phyloP scores from a whole-genome alignment of 1,140 invertebrate species.

The Lepidurus couesii region DNA sequence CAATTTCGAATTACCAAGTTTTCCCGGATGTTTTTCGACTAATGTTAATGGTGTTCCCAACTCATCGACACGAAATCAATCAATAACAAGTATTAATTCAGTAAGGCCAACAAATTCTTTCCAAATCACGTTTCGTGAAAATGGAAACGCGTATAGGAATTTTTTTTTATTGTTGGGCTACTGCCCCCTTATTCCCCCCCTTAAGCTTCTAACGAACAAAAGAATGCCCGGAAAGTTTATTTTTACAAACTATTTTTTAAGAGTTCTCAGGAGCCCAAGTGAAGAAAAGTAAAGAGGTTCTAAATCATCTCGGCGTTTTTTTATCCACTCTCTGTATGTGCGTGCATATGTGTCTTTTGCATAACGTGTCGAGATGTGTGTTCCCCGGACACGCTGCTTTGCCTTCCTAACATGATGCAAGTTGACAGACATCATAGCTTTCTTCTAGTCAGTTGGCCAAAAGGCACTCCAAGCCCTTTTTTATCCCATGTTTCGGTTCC shows the following conservation, averaged over 20 bases:
- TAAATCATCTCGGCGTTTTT: background rate
- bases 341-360: background rate
- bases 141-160: too few species aligned
- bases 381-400: background rate
- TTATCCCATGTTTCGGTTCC: too few species aligned
- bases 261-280: too few species aligned
- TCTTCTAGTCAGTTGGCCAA: background rate
- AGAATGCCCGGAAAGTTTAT: too few species aligned
- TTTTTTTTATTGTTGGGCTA: too few species aligned
- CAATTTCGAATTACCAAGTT: too few species aligned
- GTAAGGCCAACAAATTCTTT: background rate
- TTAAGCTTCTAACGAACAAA: too few species aligned
- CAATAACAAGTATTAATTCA: background rate
- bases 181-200: too few species aligned
- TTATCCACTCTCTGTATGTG: background rate
- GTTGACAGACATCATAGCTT: conserved; percentile 7
- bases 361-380: conserved; percentile 9
- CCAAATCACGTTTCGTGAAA: background rate
- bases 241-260: too few species aligned
- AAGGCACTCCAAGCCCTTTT: background rate
- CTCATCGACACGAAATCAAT: conserved; percentile 1
- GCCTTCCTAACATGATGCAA: conserved; percentile 1
- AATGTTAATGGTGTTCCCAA: background rate
- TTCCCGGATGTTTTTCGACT: conserved; percentile 9
- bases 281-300: background rate